A percentile compares a stretch with the other conserved stretches of the same genome.
Evolutionary conservation across 2,888 invertebrate species (phyloP).

Genomic region (Zhengitettix transpicula): DNA sequence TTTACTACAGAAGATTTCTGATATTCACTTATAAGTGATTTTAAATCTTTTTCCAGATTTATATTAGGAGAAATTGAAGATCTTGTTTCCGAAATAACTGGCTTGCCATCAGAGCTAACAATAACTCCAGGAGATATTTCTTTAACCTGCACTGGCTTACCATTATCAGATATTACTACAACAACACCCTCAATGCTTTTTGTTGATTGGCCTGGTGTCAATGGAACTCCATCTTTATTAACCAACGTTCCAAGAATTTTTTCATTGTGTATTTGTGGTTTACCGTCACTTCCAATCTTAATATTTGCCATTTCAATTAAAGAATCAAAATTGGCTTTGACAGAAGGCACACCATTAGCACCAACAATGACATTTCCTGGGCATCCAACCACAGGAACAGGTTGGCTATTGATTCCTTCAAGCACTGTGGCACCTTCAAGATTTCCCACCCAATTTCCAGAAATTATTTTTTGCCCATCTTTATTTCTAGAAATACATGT

Average conservation of each 20-base stretch:
- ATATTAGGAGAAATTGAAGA: too few species aligned
- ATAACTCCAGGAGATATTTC: background rate
- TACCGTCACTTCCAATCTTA: background rate
- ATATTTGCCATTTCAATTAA: background rate
- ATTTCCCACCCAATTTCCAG: background rate
- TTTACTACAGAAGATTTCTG: background rate
- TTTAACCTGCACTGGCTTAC: background rate
- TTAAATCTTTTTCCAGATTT: too few species aligned
- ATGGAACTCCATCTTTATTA: background rate
- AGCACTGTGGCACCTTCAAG: background rate
- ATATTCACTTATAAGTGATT: too few species aligned
- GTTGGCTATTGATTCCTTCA: background rate
- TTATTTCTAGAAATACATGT: background rate
- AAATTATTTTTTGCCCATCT: background rate
- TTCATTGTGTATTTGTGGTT: background rate
- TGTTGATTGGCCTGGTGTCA: background rate
- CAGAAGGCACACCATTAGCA: background rate
- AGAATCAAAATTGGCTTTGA: background rate
- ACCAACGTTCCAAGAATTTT: background rate
- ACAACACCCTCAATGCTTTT: background rate
- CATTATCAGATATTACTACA: background rate
- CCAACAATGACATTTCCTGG: background rate
- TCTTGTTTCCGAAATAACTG: background rate
- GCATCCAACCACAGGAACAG: background rate
- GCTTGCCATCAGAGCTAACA: background rate